These are phyloP conservation scores for Chrysopilus asiliformis DNA, from an alignment of 2,888 invertebrate genomes.

Conservation along the genomic window DNA sequence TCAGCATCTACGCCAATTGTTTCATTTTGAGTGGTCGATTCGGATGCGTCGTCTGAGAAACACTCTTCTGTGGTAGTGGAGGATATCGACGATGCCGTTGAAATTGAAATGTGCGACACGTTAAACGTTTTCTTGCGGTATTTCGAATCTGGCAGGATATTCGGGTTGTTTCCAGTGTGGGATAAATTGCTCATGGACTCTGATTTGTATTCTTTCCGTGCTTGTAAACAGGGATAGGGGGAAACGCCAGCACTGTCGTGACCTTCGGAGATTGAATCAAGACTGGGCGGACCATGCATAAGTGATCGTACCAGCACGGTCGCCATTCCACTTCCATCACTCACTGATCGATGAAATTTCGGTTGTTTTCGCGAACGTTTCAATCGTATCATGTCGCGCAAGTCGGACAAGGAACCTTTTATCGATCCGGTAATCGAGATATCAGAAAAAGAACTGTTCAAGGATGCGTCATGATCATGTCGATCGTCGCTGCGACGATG, in stretches of 20 bases:
- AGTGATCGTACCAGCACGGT: constrained; percentile 52
- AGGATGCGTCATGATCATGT: constrained; percentile 31
- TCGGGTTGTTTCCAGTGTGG: not conserved
- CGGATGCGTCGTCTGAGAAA: constrained; percentile 17
- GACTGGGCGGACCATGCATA: constrained; percentile 43
- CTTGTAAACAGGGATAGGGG: constrained; percentile 1
- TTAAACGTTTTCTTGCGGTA: constrained; percentile 1
- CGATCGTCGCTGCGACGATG: constrained; percentile 41
- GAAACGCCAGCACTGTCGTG: constrained; percentile 28
- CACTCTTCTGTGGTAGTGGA: constrained; percentile 10
- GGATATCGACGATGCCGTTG: constrained; percentile 7
- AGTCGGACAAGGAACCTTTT: constrained; percentile 36
- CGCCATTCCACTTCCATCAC: constrained; percentile 48
- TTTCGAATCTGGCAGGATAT: not conserved
- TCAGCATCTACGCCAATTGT: constrained; percentile 38
- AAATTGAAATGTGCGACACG: constrained; percentile 3
- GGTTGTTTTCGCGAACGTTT: constrained; percentile 28
- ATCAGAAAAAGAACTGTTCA: constrained; percentile 41
- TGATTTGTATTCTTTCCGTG: constrained; percentile 20
- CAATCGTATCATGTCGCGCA: constrained; percentile 30
- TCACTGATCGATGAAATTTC: constrained; percentile 24
- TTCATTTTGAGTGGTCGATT: constrained; percentile 20
- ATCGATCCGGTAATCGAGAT: constrained; percentile 26
- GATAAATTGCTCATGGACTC: constrained; percentile 25
- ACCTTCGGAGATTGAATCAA: constrained; percentile 44